A percentile compares a stretch with the other conserved stretches of the same genome.
These are phyloP conservation scores for Bombus confusus DNA, from an alignment of 1,140 invertebrate genomes.

Conservation along the genomic window DNA sequence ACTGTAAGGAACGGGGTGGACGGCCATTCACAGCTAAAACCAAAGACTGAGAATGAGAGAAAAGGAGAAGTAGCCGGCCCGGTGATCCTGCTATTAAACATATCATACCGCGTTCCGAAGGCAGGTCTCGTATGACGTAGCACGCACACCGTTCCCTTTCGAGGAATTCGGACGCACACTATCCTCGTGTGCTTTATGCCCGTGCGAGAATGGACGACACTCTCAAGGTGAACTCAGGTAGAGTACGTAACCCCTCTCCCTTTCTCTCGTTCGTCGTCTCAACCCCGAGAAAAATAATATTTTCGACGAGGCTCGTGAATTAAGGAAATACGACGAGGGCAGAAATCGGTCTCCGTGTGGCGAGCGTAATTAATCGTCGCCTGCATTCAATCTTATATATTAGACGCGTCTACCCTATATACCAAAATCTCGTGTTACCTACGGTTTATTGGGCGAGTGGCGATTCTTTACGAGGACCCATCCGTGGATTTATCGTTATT, in stretches of 20 bases:
- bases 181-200: slow-evolving; percentile 54
- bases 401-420: slow-evolving; percentile 36
- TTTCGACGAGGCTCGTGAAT: slow-evolving; percentile 45
- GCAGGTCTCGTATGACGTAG: slow-evolving; percentile 52
- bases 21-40: neutral
- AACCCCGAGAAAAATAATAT: slow-evolving; percentile 44
- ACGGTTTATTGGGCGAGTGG: neutral
- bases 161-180: slow-evolving; percentile 50
- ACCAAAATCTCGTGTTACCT: slow-evolving; percentile 40
- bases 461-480: neutral
- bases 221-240: too few species aligned
- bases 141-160: slow-evolving; percentile 53
- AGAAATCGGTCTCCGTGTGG: slow-evolving; percentile 36
- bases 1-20: slow-evolving; percentile 31
- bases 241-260: too few species aligned
- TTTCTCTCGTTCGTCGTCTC: too few species aligned
- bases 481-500: slow-evolving; percentile 39
- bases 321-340: slow-evolving; percentile 49
- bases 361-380: slow-evolving; percentile 53
- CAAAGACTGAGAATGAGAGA: slow-evolving; percentile 9
- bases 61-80: slow-evolving; percentile 1
- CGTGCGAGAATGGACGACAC: slow-evolving; percentile 9
- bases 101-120: slow-evolving; percentile 53
- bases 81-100: slow-evolving; percentile 65
- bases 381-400: slow-evolving; percentile 44